Evolutionary conservation across 2,113 vertebrate species (phyloP), one percentile per base, ranked within the genome.

Genomic region (Pluvialis apricaria): DNA sequence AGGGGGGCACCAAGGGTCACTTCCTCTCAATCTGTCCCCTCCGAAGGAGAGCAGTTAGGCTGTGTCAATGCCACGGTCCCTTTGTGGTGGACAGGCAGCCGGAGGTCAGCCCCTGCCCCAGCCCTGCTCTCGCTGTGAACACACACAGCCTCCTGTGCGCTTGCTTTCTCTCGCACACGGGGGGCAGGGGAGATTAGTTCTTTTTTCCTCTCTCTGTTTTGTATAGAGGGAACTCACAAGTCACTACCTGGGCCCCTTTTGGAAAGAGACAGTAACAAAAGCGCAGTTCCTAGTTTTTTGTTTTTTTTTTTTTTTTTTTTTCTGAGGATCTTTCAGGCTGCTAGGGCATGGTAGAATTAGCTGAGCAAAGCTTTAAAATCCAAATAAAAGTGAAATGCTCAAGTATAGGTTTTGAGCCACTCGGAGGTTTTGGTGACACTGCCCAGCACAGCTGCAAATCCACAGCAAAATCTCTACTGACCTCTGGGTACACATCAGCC

Each of bases 21-120:
- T 94, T 96, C 94, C 96, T 93, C 94, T 92, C 91, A 97, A 82
- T 95, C 95, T 49, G 89, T 90, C 66, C 93, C 89, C 80, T 84
- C 90, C 5, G 10, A 95, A 94, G 92, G 73, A 82, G 84, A 66
- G 88, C 69, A 51, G 70, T 65, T 60, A n/a, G 79, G 82, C 92
- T 88, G 93, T 95, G 95, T 95, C 96, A 97, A 95, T 95, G 97
- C 95, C 96, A 96, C 2, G 91, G 95, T 81, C 82, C 47, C 71
- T 89, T 87, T 91, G 82, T 84, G 83, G 80, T 4, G 60, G 65
- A 49, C 42, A 78, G 66, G 93, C 95, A 94, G 96, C n/a, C 4
- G 15, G 92, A 58, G 89, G 96, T 94, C 88, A 92, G 7, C 61
- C 84, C 83, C 76, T 86, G 92, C 94, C 88, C 75, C 72, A 38